These are phyloP conservation scores for Amazona vittata DNA, from an alignment of 2,113 vertebrate genomes.

Conservation along the genomic window DNA sequence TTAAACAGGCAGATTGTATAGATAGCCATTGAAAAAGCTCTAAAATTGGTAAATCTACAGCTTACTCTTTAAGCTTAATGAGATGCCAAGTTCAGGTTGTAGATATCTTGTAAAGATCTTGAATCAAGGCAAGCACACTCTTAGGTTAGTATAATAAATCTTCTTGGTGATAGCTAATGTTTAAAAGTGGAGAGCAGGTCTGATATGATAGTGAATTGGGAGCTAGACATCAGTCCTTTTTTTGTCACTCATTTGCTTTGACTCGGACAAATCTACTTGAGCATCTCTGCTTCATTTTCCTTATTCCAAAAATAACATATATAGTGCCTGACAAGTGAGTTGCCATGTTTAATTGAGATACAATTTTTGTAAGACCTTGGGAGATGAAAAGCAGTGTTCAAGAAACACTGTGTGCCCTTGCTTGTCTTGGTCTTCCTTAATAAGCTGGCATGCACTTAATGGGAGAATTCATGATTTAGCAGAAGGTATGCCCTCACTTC, in stretches of 20 bases:
- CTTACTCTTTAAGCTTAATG: background rate
- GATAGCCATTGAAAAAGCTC: background rate
- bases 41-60: background rate
- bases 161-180: background rate
- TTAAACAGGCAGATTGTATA: background rate
- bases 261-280: background rate
- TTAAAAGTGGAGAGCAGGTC: background rate
- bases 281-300: background rate
- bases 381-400: background rate
- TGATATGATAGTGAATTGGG: background rate
- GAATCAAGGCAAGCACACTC: background rate
- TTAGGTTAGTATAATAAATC: background rate
- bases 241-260: background rate
- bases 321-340: background rate
- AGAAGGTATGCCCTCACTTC: background rate
- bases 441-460: background rate
- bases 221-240: background rate
- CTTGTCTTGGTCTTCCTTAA: background rate
- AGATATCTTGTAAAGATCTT: background rate
- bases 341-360: background rate
- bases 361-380: background rate
- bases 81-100: background rate
- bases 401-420: background rate
- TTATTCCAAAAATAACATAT: background rate
- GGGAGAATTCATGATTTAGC: background rate